Base-by-base conservation (phyloP, 2,888 invertebrate species). In the Hofmannophila pseudospretella region DNA sequence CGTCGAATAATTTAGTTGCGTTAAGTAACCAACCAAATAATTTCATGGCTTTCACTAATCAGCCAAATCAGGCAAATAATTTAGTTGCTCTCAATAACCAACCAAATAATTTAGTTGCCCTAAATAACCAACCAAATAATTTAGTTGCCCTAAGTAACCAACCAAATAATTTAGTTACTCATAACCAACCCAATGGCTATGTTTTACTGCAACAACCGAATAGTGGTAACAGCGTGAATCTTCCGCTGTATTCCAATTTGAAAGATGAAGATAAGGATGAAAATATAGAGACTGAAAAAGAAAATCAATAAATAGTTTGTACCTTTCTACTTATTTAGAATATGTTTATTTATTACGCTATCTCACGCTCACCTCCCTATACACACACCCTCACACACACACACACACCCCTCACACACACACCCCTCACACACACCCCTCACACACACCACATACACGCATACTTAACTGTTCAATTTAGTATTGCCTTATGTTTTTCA, bases 11-110 rank as follows among this genome's bases (percentile, higher is more conserved):
- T 23, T 22, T 25, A 8, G 8, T 36, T 7, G n/a, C 29, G 8
- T 3, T 35, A 7, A 30, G 22, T 36, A 38, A 23, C 16, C 33
- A 33, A 10, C 23, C 32, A 5, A 32, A 25, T 11, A 37, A 28
- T 10, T 33, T 38, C n/a, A 25, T 33, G 9, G 33, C 33, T 7
- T 10, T 33, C 2, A 29, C 22, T 13, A 33, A 8, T 9, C 30
- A 30, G 16, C 30, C 30, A 14, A 30, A 12, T 23, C 20, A 32
- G 12, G 22, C 32, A 9, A 32, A 32, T 11, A 32, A 23, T 32
- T 7, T 10, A 3, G 26, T 7, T 4, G 2, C 26, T 26, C 8
- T 29, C n/a, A 29, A 16, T 16, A 30, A 30, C 30, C 19, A 30
- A 9, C 30, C 30, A 30, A 30, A 30, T 30, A 27, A 37, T 28